phyloP scores from a whole-genome alignment of 2,888 invertebrate species.

The Drosophila lutescens region DNA sequence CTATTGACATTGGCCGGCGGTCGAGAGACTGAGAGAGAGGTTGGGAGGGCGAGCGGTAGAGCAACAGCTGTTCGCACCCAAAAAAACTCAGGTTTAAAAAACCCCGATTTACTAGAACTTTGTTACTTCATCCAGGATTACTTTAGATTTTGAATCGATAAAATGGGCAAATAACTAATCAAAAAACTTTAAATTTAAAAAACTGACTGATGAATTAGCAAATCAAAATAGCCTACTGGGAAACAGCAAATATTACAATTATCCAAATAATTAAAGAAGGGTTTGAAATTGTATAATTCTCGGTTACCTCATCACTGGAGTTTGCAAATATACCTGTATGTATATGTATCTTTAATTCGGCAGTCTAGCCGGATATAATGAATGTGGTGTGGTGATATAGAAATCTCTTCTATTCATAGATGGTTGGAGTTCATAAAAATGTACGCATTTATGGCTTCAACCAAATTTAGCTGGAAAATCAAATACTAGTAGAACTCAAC shows the following conservation, averaged over 20 bases:
- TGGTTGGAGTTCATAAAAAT: too few species aligned
- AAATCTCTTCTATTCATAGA: too few species aligned
- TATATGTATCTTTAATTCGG: too few species aligned
- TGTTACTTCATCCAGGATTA: neutral
- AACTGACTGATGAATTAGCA: neutral
- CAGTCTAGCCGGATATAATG: too few species aligned
- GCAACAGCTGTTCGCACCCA: slow-evolving; percentile 35
- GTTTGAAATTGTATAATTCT: neutral
- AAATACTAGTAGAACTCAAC: too few species aligned
- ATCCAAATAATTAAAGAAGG: neutral
- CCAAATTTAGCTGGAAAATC: too few species aligned
- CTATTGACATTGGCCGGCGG: slow-evolving; percentile 25
- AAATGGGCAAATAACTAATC: neutral
- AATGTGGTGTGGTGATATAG: too few species aligned
- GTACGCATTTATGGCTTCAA: too few species aligned
- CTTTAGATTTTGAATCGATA: neutral
- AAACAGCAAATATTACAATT: neutral
- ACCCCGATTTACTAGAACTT: neutral
- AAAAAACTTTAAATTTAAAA: neutral
- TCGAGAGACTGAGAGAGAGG: slow-evolving; percentile 11
- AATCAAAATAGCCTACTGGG: neutral
- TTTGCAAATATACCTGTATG: too few species aligned
- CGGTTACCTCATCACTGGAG: neutral
- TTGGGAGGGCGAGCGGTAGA: slow-evolving; percentile 1
- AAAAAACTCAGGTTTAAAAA: slow-evolving; percentile 2